phyloP scores from a whole-genome alignment of 2,113 vertebrate species.

The Dipodomys merriami region DNA sequence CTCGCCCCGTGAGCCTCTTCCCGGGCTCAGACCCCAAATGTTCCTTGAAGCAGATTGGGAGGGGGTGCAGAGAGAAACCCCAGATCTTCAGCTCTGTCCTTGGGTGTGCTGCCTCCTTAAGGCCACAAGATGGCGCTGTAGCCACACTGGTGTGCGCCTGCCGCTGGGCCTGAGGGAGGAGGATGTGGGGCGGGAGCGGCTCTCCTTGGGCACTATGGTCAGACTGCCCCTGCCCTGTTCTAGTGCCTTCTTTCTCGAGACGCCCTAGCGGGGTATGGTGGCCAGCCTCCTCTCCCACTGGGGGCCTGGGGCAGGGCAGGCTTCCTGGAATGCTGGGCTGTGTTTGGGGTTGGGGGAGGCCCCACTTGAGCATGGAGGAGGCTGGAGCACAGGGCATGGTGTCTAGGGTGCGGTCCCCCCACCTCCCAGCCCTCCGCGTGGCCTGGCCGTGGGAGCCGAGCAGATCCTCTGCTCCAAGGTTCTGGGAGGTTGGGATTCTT shows the following conservation, averaged over 20 bases:
- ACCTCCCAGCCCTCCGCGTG: background rate
- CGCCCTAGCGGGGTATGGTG: background rate
- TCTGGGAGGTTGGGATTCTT: background rate
- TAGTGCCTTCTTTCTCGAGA: background rate
- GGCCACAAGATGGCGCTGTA: conserved; percentile 71
- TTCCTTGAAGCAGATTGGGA: background rate
- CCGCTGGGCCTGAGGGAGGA: background rate
- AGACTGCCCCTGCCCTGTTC: background rate
- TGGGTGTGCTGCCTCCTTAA: fast-evolving
- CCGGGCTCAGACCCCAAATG: background rate
- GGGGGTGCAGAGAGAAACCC: background rate
- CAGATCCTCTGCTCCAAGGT: background rate
- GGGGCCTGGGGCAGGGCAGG: background rate
- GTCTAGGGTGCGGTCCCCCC: too few relatives aligned
- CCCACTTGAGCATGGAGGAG: background rate
- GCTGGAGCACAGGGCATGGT: background rate
- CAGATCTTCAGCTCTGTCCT: background rate
- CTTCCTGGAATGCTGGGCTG: background rate
- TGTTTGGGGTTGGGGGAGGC: background rate
- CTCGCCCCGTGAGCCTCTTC: background rate
- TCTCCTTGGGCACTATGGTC: background rate
- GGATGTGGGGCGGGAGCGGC: fast-evolving
- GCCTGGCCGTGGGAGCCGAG: background rate
- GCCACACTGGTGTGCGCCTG: background rate
- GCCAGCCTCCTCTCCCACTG: background rate